Conservation (phyloP, 2,888 invertebrate species). For the Trileptium ribeirensis region DNA sequence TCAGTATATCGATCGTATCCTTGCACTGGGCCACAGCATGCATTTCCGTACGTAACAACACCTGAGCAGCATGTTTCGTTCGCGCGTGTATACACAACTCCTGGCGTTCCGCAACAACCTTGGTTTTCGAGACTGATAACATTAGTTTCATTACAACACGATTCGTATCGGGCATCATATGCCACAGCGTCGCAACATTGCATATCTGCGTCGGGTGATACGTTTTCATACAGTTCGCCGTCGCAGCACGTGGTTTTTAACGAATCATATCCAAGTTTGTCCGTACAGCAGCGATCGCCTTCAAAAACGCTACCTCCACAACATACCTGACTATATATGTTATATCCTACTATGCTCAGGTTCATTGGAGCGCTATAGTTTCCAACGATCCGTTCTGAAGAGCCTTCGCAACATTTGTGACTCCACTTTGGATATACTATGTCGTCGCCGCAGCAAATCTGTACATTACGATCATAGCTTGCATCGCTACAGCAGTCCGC, state of each 20-base stretch:
- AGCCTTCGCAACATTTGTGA: neutral
- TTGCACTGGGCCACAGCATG: neutral
- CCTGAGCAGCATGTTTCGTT: neutral
- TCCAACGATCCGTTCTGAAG: neutral
- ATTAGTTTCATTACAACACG: neutral
- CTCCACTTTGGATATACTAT: neutral
- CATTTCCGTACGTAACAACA: neutral
- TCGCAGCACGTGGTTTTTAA: neutral
- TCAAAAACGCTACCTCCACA: neutral
- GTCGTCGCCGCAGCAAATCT: neutral
- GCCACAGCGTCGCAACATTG: neutral
- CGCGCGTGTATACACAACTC: neutral
- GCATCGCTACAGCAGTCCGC: neutral
- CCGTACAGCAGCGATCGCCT: neutral
- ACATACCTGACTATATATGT: neutral
- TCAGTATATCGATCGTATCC: neutral
- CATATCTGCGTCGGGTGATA: neutral
- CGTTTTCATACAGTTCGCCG: neutral
- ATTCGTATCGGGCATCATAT: neutral
- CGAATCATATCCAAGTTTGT: neutral
- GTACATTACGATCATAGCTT: neutral
- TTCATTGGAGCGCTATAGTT: neutral
- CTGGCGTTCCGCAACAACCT: neutral
- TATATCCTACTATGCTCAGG: neutral
- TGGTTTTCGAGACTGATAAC: neutral